Percentiles rank a stretch among this genome's conserved stretches.
These are phyloP conservation scores for Takifugu rubripes DNA, from an alignment of 2,797 vertebrate genomes.

Conservation along the genomic window DNA sequence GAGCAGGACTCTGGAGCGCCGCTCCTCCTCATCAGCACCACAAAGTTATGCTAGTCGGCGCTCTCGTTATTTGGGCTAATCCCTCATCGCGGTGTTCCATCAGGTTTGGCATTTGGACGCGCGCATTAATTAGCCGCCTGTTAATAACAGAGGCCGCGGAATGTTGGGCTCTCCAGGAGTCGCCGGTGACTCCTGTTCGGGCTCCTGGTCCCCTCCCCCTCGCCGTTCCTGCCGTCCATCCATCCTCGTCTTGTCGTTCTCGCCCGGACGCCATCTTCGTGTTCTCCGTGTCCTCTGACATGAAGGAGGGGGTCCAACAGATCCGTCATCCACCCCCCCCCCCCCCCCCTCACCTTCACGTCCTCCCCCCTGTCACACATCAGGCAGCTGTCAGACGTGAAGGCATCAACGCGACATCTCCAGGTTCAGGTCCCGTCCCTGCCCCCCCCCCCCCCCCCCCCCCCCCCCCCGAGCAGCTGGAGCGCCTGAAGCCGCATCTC, in stretches of 20 bases:
- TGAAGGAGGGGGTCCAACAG: too few relatives aligned
- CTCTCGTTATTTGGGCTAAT: slow-evolving; percentile 69
- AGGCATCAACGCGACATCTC: slow-evolving; percentile 8
- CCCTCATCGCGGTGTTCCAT: slow-evolving; percentile 43
- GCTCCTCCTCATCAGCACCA: slow-evolving; percentile 54
- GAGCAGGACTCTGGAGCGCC: neutral
- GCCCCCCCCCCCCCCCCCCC: slow-evolving; percentile 1
- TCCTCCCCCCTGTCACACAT: slow-evolving; percentile 47
- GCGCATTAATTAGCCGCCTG: slow-evolving; percentile 69
- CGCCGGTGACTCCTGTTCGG: slow-evolving; percentile 37
- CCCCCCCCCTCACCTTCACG: slow-evolving; percentile 42
- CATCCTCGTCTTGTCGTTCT: slow-evolving; percentile 21
- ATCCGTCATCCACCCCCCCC: slow-evolving; percentile 11
- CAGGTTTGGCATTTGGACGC: slow-evolving; percentile 72
- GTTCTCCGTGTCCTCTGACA: too few relatives aligned
- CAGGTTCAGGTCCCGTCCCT: slow-evolving; percentile 12
- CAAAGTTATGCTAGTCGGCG: slow-evolving; percentile 63
- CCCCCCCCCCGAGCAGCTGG: slow-evolving; percentile 12
- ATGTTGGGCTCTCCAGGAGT: slow-evolving; percentile 39
- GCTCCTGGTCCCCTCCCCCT: slow-evolving; percentile 27
- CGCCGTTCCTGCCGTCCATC: neutral
- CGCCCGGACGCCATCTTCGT: too few relatives aligned
- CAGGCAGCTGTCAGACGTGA: slow-evolving; percentile 24
- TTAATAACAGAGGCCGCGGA: slow-evolving; percentile 58
- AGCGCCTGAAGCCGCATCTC: too few relatives aligned